phyloP scores from a whole-genome alignment of 2,113 vertebrate genomes.

The Oryzias woworae region DNA sequence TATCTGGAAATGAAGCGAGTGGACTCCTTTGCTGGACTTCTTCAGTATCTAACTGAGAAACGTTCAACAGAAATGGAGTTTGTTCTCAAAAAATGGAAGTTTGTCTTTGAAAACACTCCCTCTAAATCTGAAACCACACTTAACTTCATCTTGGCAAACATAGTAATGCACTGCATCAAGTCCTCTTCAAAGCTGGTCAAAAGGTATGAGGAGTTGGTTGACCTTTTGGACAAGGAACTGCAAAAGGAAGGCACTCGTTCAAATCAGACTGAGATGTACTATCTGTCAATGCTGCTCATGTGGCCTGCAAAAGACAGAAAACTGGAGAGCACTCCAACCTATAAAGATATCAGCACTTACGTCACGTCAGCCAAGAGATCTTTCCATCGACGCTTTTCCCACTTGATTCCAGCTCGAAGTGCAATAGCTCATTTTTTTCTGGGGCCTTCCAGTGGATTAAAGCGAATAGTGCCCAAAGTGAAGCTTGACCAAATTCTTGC shows the following conservation, averaged over 20 bases:
- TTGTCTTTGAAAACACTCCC: constrained; percentile 15
- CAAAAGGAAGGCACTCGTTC: constrained; percentile 39
- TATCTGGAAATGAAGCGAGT: constrained; percentile 44
- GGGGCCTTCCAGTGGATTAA: constrained; percentile 42
- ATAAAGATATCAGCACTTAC: constrained; percentile 28
- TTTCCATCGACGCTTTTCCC: constrained; percentile 35
- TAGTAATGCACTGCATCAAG: constrained; percentile 46
- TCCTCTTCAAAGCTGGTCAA: constrained; percentile 12
- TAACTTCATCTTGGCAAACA: constrained; percentile 59
- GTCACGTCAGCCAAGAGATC: constrained; percentile 39
- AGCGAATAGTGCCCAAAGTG: constrained; percentile 30
- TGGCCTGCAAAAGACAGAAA: constrained; percentile 36
- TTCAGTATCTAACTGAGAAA: constrained; percentile 42
- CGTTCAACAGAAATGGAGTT: constrained; percentile 9
- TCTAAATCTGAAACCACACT: neutral
- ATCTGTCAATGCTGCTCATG: constrained; percentile 51
- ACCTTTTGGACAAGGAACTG: constrained; percentile 31
- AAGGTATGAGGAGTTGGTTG: constrained; percentile 44
- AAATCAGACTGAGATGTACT: constrained; percentile 48
- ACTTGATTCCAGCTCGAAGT: constrained; percentile 36
- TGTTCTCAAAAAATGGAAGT: constrained; percentile 32
- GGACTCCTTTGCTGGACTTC: constrained; percentile 50
- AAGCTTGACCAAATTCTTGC: constrained; percentile 34
- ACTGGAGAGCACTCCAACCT: neutral
- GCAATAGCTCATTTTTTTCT: constrained; percentile 59